Percentiles rank a stretch among this genome's conserved stretches.
These are phyloP conservation scores for Otolemur crassicaudatus DNA, from an alignment of 2,797 vertebrate genomes.

Conservation along the genomic window DNA sequence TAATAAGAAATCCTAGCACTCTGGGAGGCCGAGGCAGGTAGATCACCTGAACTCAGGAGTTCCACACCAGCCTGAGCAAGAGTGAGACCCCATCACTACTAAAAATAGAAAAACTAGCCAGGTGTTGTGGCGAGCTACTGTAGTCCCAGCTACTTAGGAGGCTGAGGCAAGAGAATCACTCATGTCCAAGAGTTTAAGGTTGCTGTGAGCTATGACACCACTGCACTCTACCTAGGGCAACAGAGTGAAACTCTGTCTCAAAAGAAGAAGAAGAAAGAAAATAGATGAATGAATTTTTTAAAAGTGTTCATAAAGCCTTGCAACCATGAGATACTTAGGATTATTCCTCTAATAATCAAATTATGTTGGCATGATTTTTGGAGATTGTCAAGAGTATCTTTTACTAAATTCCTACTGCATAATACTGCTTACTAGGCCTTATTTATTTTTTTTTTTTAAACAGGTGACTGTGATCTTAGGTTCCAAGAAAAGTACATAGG, in stretches of 20 bases:
- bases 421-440: background rate
- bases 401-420: background rate
- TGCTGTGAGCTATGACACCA: too few species aligned
- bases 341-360: background rate
- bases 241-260: too few species aligned
- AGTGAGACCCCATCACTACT: too few species aligned
- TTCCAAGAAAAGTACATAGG: background rate
- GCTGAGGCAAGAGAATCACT: too few species aligned
- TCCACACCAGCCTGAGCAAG: too few species aligned
- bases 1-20: background rate
- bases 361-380: background rate
- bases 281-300: background rate
- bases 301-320: background rate
- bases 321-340: background rate
- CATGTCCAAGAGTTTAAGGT: too few species aligned
- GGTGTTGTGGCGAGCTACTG: too few species aligned
- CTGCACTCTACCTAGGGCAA: too few species aligned
- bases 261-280: background rate
- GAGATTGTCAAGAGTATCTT: background rate
- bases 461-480: background rate
- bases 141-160: too few species aligned
- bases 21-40: too few species aligned
- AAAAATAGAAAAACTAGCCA: too few species aligned
- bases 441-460: background rate
- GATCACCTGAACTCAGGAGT: too few species aligned